Evolutionary conservation across 2,113 vertebrate species (phyloP).

Genomic region (Benitochromis conjunctus): DNA sequence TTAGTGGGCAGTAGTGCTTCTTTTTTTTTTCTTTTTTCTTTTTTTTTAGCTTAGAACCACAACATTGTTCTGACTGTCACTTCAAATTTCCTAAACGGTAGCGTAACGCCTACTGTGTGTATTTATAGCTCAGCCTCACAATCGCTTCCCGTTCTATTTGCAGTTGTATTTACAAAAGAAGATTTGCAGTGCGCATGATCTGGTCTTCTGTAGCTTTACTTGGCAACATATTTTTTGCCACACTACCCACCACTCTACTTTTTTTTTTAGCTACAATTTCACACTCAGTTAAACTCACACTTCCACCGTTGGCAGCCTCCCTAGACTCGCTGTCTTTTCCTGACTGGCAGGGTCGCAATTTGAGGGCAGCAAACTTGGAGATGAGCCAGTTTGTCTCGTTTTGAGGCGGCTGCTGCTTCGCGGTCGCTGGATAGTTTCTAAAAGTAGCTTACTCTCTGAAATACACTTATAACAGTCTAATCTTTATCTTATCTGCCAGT

Average conservation of each 20-base stretch:
- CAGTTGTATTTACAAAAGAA: not conserved
- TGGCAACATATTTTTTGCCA: not conserved
- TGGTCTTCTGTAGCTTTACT: not conserved
- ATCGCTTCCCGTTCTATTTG: not conserved
- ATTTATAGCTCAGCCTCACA: not conserved
- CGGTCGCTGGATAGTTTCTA: not conserved
- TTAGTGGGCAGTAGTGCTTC: not conserved
- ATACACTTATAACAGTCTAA: not conserved
- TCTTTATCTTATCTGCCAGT: not conserved
- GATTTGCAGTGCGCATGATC: not conserved
- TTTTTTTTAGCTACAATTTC: not conserved
- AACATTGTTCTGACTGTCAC: not conserved
- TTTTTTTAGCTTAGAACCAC: not conserved
- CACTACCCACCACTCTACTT: not conserved
- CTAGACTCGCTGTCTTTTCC: not conserved
- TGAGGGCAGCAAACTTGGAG: not conserved
- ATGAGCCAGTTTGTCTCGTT: not conserved
- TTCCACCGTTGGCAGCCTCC: not conserved
- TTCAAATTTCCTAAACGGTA: not conserved
- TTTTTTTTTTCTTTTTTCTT: constrained; percentile 14
- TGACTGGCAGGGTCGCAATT: not conserved
- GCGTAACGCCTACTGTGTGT: not conserved
- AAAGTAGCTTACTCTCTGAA: not conserved
- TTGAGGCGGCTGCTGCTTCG: not conserved
- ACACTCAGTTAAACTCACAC: not conserved